phyloP scores from a whole-genome alignment of 2,888 invertebrate species.

The Habrosyne pyritoides region DNA sequence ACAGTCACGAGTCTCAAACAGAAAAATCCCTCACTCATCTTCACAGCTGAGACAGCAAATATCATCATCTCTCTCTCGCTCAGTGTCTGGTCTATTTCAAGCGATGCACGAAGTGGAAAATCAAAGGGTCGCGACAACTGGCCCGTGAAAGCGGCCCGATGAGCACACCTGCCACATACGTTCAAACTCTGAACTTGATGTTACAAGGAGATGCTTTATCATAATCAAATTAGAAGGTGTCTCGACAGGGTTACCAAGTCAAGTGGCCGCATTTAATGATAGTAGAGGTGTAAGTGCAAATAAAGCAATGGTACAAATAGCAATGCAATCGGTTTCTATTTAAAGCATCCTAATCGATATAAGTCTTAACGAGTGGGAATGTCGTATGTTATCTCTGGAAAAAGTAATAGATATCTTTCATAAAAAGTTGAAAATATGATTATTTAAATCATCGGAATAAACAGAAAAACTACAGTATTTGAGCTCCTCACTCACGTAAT shows the following conservation, averaged over 20 bases:
- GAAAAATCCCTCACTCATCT: not conserved
- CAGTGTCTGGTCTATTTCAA: slow-evolving; percentile 36
- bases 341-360: too few relatives aligned
- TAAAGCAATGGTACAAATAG: not conserved
- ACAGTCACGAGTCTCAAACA: not conserved
- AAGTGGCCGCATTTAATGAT: not conserved
- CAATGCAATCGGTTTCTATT: too few relatives aligned
- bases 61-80: slow-evolving; percentile 28
- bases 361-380: too few relatives aligned
- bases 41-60: slow-evolving; percentile 5
- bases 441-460: too few relatives aligned
- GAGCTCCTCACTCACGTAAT: too few relatives aligned
- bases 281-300: not conserved
- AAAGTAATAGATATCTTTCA: too few relatives aligned
- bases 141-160: slow-evolving; percentile 29
- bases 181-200: not conserved
- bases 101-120: slow-evolving; percentile 36
- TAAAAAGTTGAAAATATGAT: too few relatives aligned
- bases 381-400: too few relatives aligned
- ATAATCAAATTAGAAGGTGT: slow-evolving; percentile 4
- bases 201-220: not conserved
- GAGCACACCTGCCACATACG: not conserved
- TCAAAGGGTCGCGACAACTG: slow-evolving; percentile 36
- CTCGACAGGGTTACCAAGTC: slow-evolving; percentile 1
- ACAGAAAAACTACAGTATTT: too few relatives aligned